Base-by-base conservation (phyloP, 2,888 invertebrate genomes). In the Eugnorisma glareosa region DNA sequence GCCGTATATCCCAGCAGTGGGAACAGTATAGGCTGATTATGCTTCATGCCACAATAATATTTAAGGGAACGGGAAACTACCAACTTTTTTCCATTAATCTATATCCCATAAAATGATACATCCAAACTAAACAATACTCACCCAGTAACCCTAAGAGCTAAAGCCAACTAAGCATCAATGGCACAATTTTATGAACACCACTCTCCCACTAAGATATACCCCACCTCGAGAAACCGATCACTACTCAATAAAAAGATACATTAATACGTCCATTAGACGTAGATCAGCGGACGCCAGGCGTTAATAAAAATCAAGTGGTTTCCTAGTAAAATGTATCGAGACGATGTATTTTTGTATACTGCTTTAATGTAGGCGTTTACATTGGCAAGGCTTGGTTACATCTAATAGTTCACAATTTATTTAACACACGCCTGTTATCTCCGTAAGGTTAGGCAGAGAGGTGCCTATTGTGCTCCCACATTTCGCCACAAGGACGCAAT, bases 261-360 rank as follows among this genome's bases (percentile, higher is more conserved):
- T 89, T 90, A 91, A 89, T 89, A 89, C 72, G 76, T 81, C 91
- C 89, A 91, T 91, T 91, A 91, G 76, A 77, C 77, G 83, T 82
- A 72, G 83, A 87, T 45, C 88, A 75, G 77, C 81, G 80, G 89
- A 87, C 81, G 89, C 57, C 70, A 37, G 83, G 86, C 81, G 84
- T 81, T 88, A 86, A 91, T 92, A 92, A 92, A 90, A 89, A 91
- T 89, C 90, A 91, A 92, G 91, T 91, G 89, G 81, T 83, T 83
- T 74, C 79, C 70, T 80, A 67, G 78, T 70, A 69, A 43, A 75
- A 79, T 73, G 67, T 67, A 61, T 11, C 61, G 54, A 45, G 59
- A 48, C 57, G 48, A 61, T 77, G 74, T 81, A 79, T 86, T 87
- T 83, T 57, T 59, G 48, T 63, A 37, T 31, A 71, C 21, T 11